A percentile compares a stretch with the other conserved stretches of the same genome.
Evolutionary conservation across 1,140 invertebrate genomes (phyloP).

Genomic region (Drosophila setifemur): DNA sequence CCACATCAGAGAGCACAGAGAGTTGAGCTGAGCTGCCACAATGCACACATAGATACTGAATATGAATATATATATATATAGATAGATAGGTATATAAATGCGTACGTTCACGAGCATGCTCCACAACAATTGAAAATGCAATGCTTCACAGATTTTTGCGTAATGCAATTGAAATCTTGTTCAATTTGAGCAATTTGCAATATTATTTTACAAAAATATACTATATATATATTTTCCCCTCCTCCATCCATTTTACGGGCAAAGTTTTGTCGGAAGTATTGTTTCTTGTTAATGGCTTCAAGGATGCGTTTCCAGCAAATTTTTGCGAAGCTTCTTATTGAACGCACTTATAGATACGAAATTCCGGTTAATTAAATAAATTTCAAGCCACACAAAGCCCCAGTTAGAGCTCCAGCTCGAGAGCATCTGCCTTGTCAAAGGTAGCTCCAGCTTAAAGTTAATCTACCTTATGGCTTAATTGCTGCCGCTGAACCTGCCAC

Average conservation of each 20-base stretch:
- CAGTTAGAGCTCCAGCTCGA: slow-evolving; percentile 14
- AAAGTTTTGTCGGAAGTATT: not conserved
- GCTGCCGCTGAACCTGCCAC: slow-evolving; percentile 60
- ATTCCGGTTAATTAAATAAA: slow-evolving; percentile 44
- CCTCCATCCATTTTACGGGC: not conserved
- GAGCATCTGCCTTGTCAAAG: slow-evolving; percentile 27
- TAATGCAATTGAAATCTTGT: slow-evolving; percentile 67
- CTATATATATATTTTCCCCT: too few species aligned
- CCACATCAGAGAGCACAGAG: slow-evolving; percentile 56
- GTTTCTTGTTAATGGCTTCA: not conserved
- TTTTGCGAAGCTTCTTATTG: not conserved
- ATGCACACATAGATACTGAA: slow-evolving; percentile 50
- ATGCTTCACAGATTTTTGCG: slow-evolving; percentile 58
- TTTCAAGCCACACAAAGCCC: slow-evolving; percentile 18
- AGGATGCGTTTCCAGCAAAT: not conserved
- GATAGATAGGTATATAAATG: too few species aligned
- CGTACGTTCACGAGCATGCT: slow-evolving; percentile 5
- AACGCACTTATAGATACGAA: slow-evolving; percentile 16
- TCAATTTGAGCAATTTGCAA: slow-evolving; percentile 36
- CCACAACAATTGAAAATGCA: slow-evolving; percentile 46
- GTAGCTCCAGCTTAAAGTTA: slow-evolving; percentile 66
- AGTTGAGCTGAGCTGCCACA: slow-evolving; percentile 38
- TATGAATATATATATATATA: slow-evolving; percentile 12
- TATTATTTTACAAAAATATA: slow-evolving; percentile 44
- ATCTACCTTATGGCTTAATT: slow-evolving; percentile 79